Conservation (phyloP, 92 coral and sea anemone genomes). For the Muricea muricata region DNA sequence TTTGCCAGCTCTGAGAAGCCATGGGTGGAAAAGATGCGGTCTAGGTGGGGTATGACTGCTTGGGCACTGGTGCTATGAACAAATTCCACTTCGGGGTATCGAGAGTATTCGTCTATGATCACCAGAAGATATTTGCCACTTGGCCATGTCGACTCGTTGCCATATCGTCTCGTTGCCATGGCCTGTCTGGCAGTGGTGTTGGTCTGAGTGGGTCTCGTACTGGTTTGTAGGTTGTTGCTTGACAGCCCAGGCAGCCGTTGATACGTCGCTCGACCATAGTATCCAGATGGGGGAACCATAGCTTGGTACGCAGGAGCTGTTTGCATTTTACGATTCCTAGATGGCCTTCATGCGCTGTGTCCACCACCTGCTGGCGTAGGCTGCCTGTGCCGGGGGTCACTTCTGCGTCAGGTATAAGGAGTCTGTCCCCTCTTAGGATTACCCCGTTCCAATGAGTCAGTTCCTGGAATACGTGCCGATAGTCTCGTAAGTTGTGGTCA, state of each 20-base stretch:
- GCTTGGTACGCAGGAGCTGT: neutral
- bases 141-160: neutral
- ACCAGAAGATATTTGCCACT: neutral
- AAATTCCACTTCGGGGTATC: neutral
- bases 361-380: constrained; percentile 23
- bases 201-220: neutral
- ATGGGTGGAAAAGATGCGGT: neutral
- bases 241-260: neutral
- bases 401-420: constrained; percentile 33
- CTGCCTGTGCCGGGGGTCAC: neutral
- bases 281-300: neutral
- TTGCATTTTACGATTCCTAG: constrained; percentile 2
- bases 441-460: constrained; percentile 17
- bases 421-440: constrained; percentile 20
- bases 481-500: constrained; percentile 6
- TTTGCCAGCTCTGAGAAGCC: neutral
- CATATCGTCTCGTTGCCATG: neutral
- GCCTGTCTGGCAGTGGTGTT: neutral
- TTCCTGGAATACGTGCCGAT: constrained; percentile 29
- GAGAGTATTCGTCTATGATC: neutral
- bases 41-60: neutral
- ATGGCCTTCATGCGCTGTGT: constrained; percentile 16
- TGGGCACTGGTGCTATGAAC: neutral
- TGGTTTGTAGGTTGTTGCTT: neutral
- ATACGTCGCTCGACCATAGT: neutral